Evolutionary conservation across 2,888 invertebrate genomes (phyloP), one percentile per base, ranked within the genome.

Genomic region (Eristalis tenax): DNA sequence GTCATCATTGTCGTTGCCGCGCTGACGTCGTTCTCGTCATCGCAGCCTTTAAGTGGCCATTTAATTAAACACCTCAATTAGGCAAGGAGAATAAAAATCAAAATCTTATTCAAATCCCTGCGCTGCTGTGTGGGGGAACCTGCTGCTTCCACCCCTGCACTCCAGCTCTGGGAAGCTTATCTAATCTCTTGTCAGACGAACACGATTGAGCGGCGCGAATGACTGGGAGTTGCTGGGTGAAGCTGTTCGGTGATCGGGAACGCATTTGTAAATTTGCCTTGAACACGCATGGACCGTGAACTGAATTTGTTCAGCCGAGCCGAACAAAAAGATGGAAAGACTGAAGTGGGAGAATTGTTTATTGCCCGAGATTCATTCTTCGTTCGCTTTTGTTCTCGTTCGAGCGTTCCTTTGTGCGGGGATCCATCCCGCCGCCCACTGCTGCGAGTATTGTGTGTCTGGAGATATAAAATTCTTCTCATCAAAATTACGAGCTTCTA

Each of bases 21-120:
- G 26, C 1, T 3, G 26, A 2, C 71, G 40, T 40, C 59, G 59
- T 23, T 15, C 1, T 59, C 66, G 43, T 22, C 18, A 59, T 68
- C 59, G 59, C 26, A 59, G 26, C 26, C 61, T 76, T 63, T 32
- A 76, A 68, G 83, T 78, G 78, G 70, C 75, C 78, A 78, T 86
- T 86, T 86, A 57, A 86, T 83, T 86, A 86, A 86, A 86, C 83
- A 86, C 83, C 83, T 86, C 86, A 86, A 86, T 86, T 82, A 86
- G 74, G 65, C 63, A 75, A 13, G 38, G 26, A 38, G 82, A 86
- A 78, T 82, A 71, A 78, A 75, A 86, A 78, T 86, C 82, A 75
- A 61, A 82, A 70, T 43, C 73, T 70, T 73, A 74, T 85, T 85
- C 73, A 74, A 78, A 76, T 66, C 50, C 61, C 61, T 40, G 64